These are phyloP conservation scores for Neoniphon sammara DNA, from an alignment of 2,797 vertebrate species.

Conservation along the genomic window DNA sequence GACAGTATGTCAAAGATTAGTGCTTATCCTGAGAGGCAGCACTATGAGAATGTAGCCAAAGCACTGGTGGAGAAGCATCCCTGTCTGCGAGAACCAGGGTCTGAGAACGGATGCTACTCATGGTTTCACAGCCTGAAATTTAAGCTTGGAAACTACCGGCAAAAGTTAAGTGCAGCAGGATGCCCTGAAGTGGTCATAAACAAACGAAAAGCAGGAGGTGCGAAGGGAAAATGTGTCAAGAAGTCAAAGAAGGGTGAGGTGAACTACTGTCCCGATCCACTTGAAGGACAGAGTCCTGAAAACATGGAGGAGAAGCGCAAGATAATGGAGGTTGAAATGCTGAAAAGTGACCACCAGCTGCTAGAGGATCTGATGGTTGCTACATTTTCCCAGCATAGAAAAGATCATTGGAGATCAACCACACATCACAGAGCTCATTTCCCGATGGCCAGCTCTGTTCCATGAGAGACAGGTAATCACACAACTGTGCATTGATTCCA, in stretches of 20 bases:
- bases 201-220: constrained; percentile 8
- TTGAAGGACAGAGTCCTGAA: constrained; percentile 8
- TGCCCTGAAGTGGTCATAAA: constrained; percentile 10
- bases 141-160: too few species aligned
- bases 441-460: too few species aligned
- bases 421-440: neutral
- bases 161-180: too few species aligned
- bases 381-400: neutral
- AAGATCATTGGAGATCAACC: constrained; percentile 1
- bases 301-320: neutral
- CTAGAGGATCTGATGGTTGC: neutral
- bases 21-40: too few species aligned
- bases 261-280: constrained; percentile 13
- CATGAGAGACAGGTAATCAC: too few species aligned
- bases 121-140: too few species aligned
- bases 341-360: constrained; percentile 16
- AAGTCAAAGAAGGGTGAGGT: constrained; percentile 14
- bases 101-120: too few species aligned
- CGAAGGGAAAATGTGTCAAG: constrained; percentile 2
- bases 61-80: too few species aligned
- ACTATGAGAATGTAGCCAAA: too few species aligned
- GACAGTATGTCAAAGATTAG: too few species aligned
- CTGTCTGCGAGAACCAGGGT: too few species aligned
- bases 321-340: neutral
- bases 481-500: too few species aligned